These are phyloP conservation scores for Drosophila asahinai DNA, from an alignment of 1,140 invertebrate species.

Conservation along the genomic window DNA sequence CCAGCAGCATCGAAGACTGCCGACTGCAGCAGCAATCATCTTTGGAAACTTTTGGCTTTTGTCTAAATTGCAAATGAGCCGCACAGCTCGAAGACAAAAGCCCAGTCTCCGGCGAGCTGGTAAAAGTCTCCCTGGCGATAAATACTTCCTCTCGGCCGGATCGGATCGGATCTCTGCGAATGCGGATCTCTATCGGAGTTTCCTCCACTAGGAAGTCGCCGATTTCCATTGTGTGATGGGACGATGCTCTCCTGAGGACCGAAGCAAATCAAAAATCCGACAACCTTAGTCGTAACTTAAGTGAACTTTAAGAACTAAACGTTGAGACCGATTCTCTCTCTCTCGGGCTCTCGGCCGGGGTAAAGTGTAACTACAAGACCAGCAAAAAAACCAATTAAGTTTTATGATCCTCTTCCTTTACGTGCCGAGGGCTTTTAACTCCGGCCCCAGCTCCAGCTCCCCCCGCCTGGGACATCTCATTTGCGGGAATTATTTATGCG, in stretches of 20 bases:
- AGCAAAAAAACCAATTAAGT: constrained; percentile 53
- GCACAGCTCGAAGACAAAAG: constrained; percentile 31
- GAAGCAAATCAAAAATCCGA: constrained; percentile 27
- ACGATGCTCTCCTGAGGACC: constrained; percentile 8
- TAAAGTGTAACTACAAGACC: constrained; percentile 32
- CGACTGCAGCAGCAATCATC: constrained; percentile 49
- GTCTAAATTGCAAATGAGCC: constrained; percentile 69
- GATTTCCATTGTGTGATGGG: constrained; percentile 7
- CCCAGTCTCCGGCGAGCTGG: constrained; percentile 9
- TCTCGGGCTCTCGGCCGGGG: background rate
- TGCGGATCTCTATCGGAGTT: constrained; percentile 12
- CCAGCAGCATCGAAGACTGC: constrained; percentile 41
- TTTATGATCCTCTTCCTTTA: constrained; percentile 59
- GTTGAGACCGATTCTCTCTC: constrained; percentile 3
- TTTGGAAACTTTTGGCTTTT: constrained; percentile 60
- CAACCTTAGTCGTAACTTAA: constrained; percentile 19
- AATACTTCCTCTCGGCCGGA: constrained; percentile 31
- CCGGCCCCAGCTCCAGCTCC: background rate
- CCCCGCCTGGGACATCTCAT: constrained; percentile 43
- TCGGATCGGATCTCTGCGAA: constrained; percentile 23
- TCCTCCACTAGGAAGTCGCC: constrained; percentile 13
- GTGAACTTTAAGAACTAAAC: constrained; percentile 18
- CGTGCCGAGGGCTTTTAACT: constrained; percentile 56
- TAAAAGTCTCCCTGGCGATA: constrained; percentile 38
- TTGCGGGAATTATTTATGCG: constrained; percentile 60